Conservation (phyloP, 2,797 vertebrate species). For the Simalia tracyae region DNA sequence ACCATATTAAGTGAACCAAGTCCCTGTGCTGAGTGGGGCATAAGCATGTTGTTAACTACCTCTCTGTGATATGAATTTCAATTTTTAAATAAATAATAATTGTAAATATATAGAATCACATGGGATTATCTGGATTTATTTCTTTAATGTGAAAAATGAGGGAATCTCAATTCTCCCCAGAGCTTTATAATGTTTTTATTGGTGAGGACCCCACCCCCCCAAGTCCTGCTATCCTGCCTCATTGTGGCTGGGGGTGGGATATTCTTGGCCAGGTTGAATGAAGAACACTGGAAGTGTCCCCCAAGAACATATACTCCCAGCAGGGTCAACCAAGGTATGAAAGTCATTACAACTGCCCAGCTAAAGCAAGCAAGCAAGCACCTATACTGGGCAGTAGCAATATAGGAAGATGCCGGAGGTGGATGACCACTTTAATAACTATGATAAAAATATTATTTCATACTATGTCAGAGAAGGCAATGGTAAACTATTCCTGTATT, state of each 20-base stretch:
- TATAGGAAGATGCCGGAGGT: too few relatives aligned
- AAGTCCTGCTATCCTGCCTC: background rate
- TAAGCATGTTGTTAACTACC: background rate
- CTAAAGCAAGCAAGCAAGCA: too few relatives aligned
- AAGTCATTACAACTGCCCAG: too few relatives aligned
- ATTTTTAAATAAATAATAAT: background rate
- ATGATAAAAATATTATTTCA: too few relatives aligned
- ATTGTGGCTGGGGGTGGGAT: background rate
- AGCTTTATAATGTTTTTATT: background rate
- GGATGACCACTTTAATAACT: too few relatives aligned
- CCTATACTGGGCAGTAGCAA: too few relatives aligned
- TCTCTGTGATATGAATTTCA: background rate
- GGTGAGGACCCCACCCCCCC: background rate
- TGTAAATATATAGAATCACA: background rate
- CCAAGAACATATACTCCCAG: too few relatives aligned
- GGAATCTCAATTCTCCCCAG: background rate
- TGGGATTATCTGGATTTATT: background rate
- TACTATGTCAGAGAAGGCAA: too few relatives aligned
- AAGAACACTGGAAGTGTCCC: too few relatives aligned
- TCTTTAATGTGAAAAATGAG: background rate
- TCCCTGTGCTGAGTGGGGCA: background rate
- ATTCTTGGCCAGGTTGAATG: too few relatives aligned
- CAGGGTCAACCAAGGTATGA: too few relatives aligned
- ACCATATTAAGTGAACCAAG: background rate
- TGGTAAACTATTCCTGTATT: too few relatives aligned